Evolutionary conservation across 2,797 vertebrate genomes (phyloP).

Genomic region (Loriculus beryllinus): DNA sequence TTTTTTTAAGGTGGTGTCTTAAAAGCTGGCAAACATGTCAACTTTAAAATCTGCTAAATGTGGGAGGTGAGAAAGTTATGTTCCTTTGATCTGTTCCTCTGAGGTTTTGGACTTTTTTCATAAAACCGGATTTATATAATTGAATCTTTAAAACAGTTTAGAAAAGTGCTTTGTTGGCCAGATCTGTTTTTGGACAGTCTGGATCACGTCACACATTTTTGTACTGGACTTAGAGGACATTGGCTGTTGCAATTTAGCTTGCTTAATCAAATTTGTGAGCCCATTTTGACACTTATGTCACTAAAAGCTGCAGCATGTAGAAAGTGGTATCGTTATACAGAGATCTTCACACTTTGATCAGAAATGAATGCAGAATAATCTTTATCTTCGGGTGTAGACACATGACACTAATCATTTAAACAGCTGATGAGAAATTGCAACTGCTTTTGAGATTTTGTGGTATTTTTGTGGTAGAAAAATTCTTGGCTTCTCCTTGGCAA

Average conservation of each 20-base stretch:
- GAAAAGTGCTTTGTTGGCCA: constrained; percentile 32
- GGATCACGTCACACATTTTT: constrained; percentile 22
- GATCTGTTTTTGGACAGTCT: constrained; percentile 41
- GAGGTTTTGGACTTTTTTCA: constrained; percentile 47
- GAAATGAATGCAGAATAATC: constrained; percentile 40
- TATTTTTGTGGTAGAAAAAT: constrained; percentile 77
- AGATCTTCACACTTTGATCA: constrained; percentile 44
- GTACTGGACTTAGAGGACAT: constrained; percentile 62
- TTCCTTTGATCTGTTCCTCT: constrained; percentile 35
- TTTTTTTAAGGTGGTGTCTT: constrained; percentile 58
- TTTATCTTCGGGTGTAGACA: constrained; percentile 65
- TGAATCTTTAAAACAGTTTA: constrained; percentile 14
- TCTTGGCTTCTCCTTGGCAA: constrained; percentile 80
- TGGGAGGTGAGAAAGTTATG: constrained; percentile 49
- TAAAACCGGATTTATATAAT: constrained; percentile 19
- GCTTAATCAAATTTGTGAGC: constrained; percentile 47
- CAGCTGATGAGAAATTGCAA: constrained; percentile 74
- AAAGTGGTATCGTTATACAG: constrained; percentile 8
- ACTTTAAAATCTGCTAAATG: constrained; percentile 27
- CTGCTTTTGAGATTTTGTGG: constrained; percentile 80
- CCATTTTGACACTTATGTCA: constrained; percentile 21
- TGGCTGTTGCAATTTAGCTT: constrained; percentile 60
- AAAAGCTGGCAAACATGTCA: constrained; percentile 51
- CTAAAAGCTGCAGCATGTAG: constrained; percentile 40
- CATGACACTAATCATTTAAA: constrained; percentile 60